Evolutionary conservation across 2,888 invertebrate genomes (phyloP).

Genomic region (Amblyjoppa fuscipennis): DNA sequence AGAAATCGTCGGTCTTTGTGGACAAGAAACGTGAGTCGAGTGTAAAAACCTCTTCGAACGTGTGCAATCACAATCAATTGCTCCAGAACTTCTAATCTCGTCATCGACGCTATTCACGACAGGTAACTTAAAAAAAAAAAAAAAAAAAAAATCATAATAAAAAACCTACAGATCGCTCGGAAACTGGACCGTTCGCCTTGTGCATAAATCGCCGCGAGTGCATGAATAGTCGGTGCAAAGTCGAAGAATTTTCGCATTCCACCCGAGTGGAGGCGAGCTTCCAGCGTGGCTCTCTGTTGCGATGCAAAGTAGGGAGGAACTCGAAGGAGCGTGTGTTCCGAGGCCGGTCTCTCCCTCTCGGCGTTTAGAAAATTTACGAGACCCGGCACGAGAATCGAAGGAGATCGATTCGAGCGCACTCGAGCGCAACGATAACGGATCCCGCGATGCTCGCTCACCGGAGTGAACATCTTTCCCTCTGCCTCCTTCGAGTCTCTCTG

Average conservation of each 20-base stretch:
- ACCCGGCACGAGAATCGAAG: conserved; percentile 62
- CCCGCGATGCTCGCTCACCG: conserved; percentile 13
- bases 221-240: not conserved
- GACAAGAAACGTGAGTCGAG: no score
- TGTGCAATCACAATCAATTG: not conserved
- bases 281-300: not conserved
- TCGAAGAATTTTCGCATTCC: conserved; percentile 34
- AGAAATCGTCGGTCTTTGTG: no score
- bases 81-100: not conserved
- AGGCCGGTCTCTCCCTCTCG: not conserved
- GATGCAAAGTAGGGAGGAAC: conserved; percentile 50
- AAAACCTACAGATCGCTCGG: not conserved
- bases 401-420: conserved; percentile 63
- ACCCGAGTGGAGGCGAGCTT: conserved; percentile 24
- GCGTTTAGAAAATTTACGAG: conserved; percentile 62
- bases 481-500: conserved; percentile 6
- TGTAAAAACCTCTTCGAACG: no score
- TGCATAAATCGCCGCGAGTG: not conserved
- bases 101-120: not conserved
- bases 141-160: not conserved
- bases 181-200: conserved; percentile 33
- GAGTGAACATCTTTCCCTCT: conserved; percentile 26
- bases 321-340: conserved; percentile 29
- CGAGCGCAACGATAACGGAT: conserved; percentile 61
- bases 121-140: not conserved